Evolutionary conservation across 2,888 invertebrate species (phyloP).

Genomic region (Caenorhabditis sp.): DNA sequence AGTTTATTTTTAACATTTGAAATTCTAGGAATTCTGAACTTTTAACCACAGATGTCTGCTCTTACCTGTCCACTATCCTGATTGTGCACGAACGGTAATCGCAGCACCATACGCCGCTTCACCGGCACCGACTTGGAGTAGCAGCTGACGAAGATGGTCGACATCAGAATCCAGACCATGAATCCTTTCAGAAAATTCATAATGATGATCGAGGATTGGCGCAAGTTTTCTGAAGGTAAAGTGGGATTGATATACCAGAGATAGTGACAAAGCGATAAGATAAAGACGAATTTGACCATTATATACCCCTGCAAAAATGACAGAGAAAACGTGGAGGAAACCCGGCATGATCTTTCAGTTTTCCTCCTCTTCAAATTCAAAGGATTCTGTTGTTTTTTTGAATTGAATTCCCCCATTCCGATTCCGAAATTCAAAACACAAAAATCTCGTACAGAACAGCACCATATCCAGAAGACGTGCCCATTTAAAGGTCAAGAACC

Average conservation of each 20-base stretch:
- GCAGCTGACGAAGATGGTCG: conserved; percentile 48
- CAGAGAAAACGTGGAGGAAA: conserved; percentile 10
- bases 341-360: background rate
- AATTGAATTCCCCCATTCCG: too few species aligned
- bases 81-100: conserved; percentile 60
- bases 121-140: conserved; percentile 47
- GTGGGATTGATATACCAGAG: conserved; percentile 1
- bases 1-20: too few species aligned
- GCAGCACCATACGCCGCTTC: conserved; percentile 58
- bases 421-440: background rate
- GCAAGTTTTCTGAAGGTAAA: conserved; percentile 5
- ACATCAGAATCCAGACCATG: conserved; percentile 54
- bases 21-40: too few species aligned
- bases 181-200: conserved; percentile 58
- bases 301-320: background rate
- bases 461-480: background rate
- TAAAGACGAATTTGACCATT: background rate
- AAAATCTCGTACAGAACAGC: background rate
- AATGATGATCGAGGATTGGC: background rate
- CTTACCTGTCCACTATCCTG: conserved; percentile 45
- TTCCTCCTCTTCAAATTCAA: background rate
- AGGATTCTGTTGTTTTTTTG: too few species aligned
- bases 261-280: too few species aligned
- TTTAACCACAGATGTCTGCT: background rate
- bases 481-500: conserved; percentile 1